Percentiles rank a stretch among this genome's conserved stretches.
phyloP scores from a whole-genome alignment of 1,140 invertebrate species.

The Magallana angulata region DNA sequence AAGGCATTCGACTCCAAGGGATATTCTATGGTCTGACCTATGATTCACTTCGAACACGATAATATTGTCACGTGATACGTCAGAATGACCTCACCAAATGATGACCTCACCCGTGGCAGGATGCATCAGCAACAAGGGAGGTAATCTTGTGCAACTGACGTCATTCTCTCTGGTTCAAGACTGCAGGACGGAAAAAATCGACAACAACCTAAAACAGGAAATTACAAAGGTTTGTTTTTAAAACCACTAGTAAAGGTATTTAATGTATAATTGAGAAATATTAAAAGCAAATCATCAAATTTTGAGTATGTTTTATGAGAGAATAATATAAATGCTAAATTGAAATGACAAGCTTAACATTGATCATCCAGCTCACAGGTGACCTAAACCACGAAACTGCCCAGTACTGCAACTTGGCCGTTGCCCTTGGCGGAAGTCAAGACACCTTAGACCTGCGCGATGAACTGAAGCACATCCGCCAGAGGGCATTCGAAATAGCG shows the following conservation, averaged over 20 bases:
- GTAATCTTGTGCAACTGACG: slow-evolving; percentile 2
- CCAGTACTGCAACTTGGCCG: slow-evolving; percentile 47
- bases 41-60: background rate
- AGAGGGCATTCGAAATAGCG: slow-evolving; percentile 50
- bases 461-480: slow-evolving; percentile 54
- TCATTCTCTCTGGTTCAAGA: slow-evolving; percentile 12
- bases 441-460: slow-evolving; percentile 56
- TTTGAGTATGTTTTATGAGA: too few relatives aligned
- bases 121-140: slow-evolving; percentile 11
- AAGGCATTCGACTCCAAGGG: too few relatives aligned
- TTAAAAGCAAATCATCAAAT: too few relatives aligned
- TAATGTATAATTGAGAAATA: too few relatives aligned
- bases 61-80: background rate
- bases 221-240: slow-evolving; percentile 8
- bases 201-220: slow-evolving; percentile 17
- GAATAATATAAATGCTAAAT: too few relatives aligned
- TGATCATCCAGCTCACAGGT: background rate
- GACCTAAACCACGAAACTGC: slow-evolving; percentile 57
- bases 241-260: background rate
- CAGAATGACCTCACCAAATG: background rate
- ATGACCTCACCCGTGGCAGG: slow-evolving; percentile 23
- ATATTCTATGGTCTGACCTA: too few relatives aligned
- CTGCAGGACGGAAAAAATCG: slow-evolving; percentile 16
- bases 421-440: slow-evolving; percentile 54
- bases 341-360: too few relatives aligned